Percentiles rank a stretch among this genome's conserved stretches.
Conservation (phyloP, 2,113 vertebrate species). For the Clinocottus analis region DNA sequence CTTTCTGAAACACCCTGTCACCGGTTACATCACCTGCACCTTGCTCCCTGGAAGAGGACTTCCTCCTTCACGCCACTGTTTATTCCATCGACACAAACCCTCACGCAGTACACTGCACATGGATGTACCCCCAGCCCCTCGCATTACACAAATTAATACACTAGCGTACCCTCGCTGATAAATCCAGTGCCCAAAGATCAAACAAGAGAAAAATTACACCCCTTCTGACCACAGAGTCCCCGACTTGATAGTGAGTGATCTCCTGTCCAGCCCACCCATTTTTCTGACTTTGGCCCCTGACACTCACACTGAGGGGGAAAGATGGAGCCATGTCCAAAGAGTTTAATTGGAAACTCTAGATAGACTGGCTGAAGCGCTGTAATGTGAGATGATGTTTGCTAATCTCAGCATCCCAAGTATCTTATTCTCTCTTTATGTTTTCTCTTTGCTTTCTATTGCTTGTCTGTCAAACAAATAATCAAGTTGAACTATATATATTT, state of each 20-base stretch:
- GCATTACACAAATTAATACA: slow-evolving; percentile 58
- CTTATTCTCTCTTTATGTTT: slow-evolving; percentile 46
- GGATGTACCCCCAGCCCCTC: slow-evolving; percentile 47
- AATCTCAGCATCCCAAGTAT: slow-evolving; percentile 65
- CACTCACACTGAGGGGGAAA: slow-evolving; percentile 41
- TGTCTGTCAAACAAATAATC: slow-evolving; percentile 55
- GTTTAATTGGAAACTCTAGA: slow-evolving; percentile 52
- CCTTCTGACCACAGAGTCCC: slow-evolving; percentile 16
- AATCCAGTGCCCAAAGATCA: slow-evolving; percentile 66
- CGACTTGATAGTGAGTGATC: slow-evolving; percentile 43
- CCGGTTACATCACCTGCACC: slow-evolving; percentile 65
- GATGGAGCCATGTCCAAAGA: slow-evolving; percentile 60
- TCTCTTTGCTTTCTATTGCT: slow-evolving; percentile 61
- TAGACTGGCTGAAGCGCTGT: slow-evolving; percentile 57
- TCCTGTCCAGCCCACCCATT: slow-evolving; percentile 30
- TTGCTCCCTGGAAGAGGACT: slow-evolving; percentile 78
- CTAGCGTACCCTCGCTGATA: slow-evolving; percentile 44
- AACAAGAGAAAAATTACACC: slow-evolving; percentile 46
- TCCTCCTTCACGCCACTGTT: slow-evolving; percentile 61
- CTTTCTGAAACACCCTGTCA: slow-evolving; percentile 67
- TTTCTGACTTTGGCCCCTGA: slow-evolving; percentile 47
- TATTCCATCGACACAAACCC: slow-evolving; percentile 54
- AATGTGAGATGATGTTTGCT: slow-evolving; percentile 72
- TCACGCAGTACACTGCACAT: slow-evolving; percentile 61
- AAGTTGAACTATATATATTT: slow-evolving; percentile 52